phyloP scores from a whole-genome alignment of 2,797 vertebrate species.

The Peromyscus aztecus region DNA sequence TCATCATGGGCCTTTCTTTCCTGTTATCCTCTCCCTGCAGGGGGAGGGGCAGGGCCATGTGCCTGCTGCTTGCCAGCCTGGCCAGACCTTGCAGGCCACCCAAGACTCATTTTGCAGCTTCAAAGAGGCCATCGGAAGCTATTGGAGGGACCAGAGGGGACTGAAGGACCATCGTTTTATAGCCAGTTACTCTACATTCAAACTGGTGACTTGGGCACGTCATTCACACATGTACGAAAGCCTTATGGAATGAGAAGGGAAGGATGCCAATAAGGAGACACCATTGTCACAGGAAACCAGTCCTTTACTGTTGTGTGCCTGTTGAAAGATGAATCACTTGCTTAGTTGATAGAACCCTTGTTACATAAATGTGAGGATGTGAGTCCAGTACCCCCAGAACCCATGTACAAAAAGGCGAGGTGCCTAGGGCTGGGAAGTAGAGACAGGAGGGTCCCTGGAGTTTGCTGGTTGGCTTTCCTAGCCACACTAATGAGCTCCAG shows the following conservation, averaged over 20 bases:
- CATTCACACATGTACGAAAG: not conserved
- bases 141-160: not conserved
- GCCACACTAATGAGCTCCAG: not conserved
- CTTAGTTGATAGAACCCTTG: not conserved
- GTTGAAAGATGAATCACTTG: not conserved
- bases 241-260: not conserved
- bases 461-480: not conserved
- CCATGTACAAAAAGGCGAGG: not conserved
- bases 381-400: not conserved
- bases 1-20: slow-evolving; percentile 72
- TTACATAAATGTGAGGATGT: not conserved
- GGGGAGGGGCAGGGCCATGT: slow-evolving; percentile 64
- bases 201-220: not conserved
- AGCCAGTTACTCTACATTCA: not conserved
- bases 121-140: not conserved
- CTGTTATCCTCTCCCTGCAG: not conserved
- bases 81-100: not conserved
- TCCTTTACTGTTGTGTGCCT: not conserved
- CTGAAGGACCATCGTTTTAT: not conserved
- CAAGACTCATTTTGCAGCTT: not conserved
- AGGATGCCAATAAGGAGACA: not conserved
- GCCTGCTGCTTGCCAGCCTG: slow-evolving; percentile 35
- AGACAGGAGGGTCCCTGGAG: not conserved
- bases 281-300: not conserved
- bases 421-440: not conserved